A percentile compares a stretch with the other conserved stretches of the same genome.
These are phyloP conservation scores for Laothoe populi DNA, from an alignment of 2,888 invertebrate species.

Conservation along the genomic window DNA sequence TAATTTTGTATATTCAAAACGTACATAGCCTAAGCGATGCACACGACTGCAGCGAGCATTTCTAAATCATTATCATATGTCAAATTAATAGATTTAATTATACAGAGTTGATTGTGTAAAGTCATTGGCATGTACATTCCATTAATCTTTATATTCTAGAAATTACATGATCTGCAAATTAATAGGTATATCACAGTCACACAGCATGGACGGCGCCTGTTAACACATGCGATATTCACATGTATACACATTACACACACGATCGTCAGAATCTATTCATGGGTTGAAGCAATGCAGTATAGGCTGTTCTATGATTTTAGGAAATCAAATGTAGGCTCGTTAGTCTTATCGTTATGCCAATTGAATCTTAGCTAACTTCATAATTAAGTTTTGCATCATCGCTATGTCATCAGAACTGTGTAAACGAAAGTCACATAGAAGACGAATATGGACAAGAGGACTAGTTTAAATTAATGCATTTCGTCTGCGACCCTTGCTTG, in stretches of 20 bases:
- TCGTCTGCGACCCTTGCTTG: slow-evolving; percentile 33
- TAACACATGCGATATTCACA: neutral
- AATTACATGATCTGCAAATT: no score
- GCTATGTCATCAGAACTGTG: slow-evolving; percentile 6
- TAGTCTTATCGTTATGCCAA: neutral
- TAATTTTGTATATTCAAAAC: neutral
- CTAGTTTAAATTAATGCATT: slow-evolving; percentile 43
- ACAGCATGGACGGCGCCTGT: neutral
- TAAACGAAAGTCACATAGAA: slow-evolving; percentile 33
- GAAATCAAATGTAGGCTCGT: neutral
- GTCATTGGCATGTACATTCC: neutral
- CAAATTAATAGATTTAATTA: neutral
- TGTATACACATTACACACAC: neutral
- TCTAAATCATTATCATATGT: no score
- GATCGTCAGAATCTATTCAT: neutral
- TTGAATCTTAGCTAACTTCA: neutral
- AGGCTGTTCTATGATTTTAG: neutral
- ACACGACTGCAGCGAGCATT: no score
- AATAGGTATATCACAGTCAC: neutral
- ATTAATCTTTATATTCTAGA: no score
- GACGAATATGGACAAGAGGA: slow-evolving; percentile 37
- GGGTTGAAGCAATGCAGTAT: neutral
- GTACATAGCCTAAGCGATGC: no score
- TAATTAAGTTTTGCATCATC: neutral
- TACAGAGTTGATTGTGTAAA: neutral